phyloP scores from a whole-genome alignment of 1,140 invertebrate species.

The Euschistus heros region DNA sequence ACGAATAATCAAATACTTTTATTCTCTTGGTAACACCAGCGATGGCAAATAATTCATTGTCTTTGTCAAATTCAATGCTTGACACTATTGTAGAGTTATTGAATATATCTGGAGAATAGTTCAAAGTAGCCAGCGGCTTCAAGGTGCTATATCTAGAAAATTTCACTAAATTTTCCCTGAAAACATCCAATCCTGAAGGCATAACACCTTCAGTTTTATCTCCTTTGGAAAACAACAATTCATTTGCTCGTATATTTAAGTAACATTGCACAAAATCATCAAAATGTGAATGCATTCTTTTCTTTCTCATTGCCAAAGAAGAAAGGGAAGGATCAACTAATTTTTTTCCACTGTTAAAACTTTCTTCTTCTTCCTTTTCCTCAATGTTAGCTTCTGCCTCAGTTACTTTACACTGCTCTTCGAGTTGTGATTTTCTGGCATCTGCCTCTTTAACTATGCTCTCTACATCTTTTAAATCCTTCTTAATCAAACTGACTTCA shows the following conservation, averaged over 20 bases:
- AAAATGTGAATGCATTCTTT: slow-evolving; percentile 75
- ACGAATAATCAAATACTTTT: slow-evolving; percentile 84
- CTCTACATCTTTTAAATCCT: slow-evolving; percentile 69
- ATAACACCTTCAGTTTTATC: slow-evolving; percentile 30
- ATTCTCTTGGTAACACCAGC: slow-evolving; percentile 93
- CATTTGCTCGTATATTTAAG: slow-evolving; percentile 62
- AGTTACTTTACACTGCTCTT: slow-evolving; percentile 37
- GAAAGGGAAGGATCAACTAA: slow-evolving; percentile 31
- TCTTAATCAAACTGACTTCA: slow-evolving; percentile 66
- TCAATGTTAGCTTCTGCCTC: slow-evolving; percentile 17
- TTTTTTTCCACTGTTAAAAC: slow-evolving; percentile 40
- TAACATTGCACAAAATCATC: slow-evolving; percentile 85
- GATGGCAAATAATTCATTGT: slow-evolving; percentile 92
- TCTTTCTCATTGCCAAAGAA: slow-evolving; percentile 52
- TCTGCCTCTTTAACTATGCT: slow-evolving; percentile 60
- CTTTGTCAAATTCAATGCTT: slow-evolving; percentile 94
- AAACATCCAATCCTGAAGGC: slow-evolving; percentile 56
- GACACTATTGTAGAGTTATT: slow-evolving; percentile 90
- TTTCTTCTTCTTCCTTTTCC: slow-evolving; percentile 32
- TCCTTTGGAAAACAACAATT: slow-evolving; percentile 48
- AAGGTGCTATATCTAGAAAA: slow-evolving; percentile 76
- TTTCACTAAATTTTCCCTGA: slow-evolving; percentile 77
- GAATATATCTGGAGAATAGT: slow-evolving; percentile 81
- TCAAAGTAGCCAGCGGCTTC: slow-evolving; percentile 71
- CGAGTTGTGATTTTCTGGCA: slow-evolving; percentile 32